Evolutionary conservation across 2,888 invertebrate genomes (phyloP).

Genomic region (Alviniconcha strummeri): DNA sequence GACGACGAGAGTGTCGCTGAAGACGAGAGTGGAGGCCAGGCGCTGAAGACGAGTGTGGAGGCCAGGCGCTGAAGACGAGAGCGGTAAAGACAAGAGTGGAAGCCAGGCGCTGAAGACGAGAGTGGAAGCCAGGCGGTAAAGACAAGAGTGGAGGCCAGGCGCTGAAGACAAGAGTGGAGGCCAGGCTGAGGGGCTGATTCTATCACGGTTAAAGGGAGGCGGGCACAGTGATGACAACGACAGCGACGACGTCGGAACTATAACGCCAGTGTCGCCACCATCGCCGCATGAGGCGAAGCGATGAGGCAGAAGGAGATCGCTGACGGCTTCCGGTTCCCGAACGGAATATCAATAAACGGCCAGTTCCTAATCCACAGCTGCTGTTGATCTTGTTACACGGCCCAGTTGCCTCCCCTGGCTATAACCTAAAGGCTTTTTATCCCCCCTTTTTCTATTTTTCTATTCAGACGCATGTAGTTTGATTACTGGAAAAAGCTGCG

Average conservation of each 20-base stretch:
- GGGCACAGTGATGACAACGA: background rate
- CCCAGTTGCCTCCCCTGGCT: slow-evolving; percentile 2
- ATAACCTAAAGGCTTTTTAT: background rate
- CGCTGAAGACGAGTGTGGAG: too few species aligned
- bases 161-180: too few species aligned
- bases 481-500: slow-evolving; percentile 4
- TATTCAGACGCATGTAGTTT: slow-evolving; percentile 6
- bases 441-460: background rate
- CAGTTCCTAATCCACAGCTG: slow-evolving; percentile 27
- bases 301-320: slow-evolving; percentile 15
- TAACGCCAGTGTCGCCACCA: background rate
- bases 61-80: too few species aligned
- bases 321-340: slow-evolving; percentile 25
- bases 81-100: too few species aligned
- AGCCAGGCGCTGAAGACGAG: too few species aligned
- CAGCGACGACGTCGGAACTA: too few species aligned
- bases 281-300: background rate
- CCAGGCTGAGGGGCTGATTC: too few species aligned
- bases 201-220: too few species aligned
- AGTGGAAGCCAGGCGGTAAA: too few species aligned
- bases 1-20: too few species aligned
- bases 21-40: too few species aligned
- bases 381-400: slow-evolving; percentile 24
- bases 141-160: too few species aligned
- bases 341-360: slow-evolving; percentile 28